These are phyloP conservation scores for Clamator glandarius DNA, from an alignment of 2,797 vertebrate genomes.

Conservation along the genomic window DNA sequence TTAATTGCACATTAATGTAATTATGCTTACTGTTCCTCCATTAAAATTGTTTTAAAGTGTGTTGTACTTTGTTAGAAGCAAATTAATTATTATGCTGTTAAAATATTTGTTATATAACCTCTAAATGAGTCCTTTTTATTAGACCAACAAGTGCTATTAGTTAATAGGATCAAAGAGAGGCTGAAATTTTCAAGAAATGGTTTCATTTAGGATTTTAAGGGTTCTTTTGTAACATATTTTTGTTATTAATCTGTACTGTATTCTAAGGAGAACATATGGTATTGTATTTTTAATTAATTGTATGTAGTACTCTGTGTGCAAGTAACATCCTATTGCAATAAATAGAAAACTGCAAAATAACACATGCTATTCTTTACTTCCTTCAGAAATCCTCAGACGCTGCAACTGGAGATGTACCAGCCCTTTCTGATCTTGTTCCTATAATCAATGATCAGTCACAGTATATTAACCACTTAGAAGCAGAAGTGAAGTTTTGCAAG, in stretches of 20 bases:
- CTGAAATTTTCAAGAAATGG: not conserved
- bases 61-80: not conserved
- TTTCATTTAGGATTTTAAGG: not conserved
- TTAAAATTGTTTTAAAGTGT: not conserved
- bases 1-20: not conserved
- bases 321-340: not conserved
- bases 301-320: not conserved
- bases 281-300: not conserved
- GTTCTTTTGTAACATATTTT: not conserved
- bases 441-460: conserved; percentile 89
- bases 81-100: not conserved
- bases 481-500: conserved; percentile 94
- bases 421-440: conserved; percentile 85
- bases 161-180: not conserved
- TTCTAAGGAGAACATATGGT: not conserved
- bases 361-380: not conserved
- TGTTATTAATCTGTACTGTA: not conserved
- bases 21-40: not conserved
- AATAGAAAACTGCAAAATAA: not conserved
- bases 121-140: not conserved
- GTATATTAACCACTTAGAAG: conserved; percentile 93
- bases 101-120: not conserved
- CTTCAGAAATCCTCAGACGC: conserved; percentile 72
- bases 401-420: conserved; percentile 60
- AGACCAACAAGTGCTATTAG: not conserved